Evolutionary conservation across 2,113 vertebrate species (phyloP).

Genomic region (Hemiprocne comata): DNA sequence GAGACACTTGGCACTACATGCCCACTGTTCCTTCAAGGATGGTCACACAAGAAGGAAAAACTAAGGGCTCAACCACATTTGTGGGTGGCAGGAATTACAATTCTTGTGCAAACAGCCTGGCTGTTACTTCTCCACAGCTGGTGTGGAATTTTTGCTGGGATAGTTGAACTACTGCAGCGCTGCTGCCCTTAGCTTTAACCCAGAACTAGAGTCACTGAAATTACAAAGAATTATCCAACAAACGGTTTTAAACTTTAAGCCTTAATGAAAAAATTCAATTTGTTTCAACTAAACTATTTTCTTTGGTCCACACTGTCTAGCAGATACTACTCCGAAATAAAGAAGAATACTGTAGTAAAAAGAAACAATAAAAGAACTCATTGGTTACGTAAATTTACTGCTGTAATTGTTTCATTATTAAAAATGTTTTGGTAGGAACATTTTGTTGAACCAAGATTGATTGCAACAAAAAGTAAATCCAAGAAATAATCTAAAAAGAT

Average conservation of each 20-base stretch:
- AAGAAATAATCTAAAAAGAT: conserved; percentile 3
- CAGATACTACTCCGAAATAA: not conserved
- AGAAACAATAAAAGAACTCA: conserved; percentile 34
- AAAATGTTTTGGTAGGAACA: conserved; percentile 50
- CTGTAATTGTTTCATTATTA: conserved; percentile 53
- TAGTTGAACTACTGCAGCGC: not conserved
- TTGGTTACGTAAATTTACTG: conserved; percentile 47
- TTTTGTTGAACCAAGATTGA: conserved; percentile 19
- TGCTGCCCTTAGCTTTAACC: not conserved
- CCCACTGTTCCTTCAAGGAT: not conserved
- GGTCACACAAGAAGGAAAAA: not conserved
- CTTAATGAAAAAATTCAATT: not conserved
- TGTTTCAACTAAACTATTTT: not conserved
- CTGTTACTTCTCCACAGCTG: not conserved
- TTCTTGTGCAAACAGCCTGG: not conserved
- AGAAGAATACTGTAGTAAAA: conserved; percentile 11
- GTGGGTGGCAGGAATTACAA: not conserved
- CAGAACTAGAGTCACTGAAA: not conserved
- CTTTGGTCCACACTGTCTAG: not conserved
- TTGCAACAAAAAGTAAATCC: conserved; percentile 17
- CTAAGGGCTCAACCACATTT: not conserved
- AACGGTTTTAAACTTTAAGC: not conserved
- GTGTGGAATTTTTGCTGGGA: not conserved
- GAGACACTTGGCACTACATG: not conserved
- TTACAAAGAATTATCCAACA: not conserved